These are phyloP conservation scores for Terrapene triunguis DNA, from an alignment of 2,113 vertebrate genomes.

Conservation along the genomic window DNA sequence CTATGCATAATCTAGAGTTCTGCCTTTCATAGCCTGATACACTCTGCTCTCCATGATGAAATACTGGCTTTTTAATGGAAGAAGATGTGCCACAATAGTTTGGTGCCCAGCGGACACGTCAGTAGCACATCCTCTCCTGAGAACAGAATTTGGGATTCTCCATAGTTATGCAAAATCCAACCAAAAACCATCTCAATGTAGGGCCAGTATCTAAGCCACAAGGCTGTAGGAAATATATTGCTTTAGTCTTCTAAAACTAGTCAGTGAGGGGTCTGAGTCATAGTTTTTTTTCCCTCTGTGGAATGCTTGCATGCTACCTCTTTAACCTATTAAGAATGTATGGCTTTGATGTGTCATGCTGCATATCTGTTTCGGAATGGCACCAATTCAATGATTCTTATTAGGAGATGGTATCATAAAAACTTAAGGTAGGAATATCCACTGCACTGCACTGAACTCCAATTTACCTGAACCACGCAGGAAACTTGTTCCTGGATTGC, in stretches of 20 bases:
- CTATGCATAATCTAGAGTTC: accelerated
- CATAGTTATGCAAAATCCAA: neutral
- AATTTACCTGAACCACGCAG: neutral
- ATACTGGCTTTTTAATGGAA: neutral
- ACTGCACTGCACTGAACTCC: neutral
- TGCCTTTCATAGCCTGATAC: neutral
- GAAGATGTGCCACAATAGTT: accelerated
- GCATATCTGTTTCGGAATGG: neutral
- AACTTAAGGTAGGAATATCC: neutral
- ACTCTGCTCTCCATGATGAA: no score
- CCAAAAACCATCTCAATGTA: neutral
- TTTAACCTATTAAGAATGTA: slow-evolving; percentile 60
- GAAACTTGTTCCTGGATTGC: neutral
- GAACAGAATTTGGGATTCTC: neutral
- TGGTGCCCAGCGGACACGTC: accelerated
- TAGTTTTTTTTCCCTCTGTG: slow-evolving; percentile 26
- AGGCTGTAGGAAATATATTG: neutral
- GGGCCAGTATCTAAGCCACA: neutral
- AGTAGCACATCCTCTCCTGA: neutral
- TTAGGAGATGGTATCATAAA: neutral
- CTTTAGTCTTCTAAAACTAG: slow-evolving; percentile 40
- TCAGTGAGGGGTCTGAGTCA: slow-evolving; percentile 45
- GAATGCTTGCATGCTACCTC: slow-evolving; percentile 56
- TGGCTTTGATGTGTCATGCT: neutral
- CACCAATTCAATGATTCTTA: accelerated